Conservation (phyloP, 2,113 vertebrate genomes). For the Neolamprologus devosi region DNA sequence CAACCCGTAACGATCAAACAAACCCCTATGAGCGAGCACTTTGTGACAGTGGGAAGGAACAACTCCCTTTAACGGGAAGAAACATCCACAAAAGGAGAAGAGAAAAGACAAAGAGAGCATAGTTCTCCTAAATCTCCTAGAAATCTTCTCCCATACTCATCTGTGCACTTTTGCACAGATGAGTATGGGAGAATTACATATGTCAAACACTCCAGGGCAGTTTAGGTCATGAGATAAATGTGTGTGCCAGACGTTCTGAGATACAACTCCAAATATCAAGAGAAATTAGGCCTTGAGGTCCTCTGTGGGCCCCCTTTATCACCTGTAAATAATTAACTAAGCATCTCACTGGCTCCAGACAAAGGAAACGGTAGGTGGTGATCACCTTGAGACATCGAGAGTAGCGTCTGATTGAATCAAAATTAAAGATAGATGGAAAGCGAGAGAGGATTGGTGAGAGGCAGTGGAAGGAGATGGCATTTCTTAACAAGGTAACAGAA, state of each 20-base stretch:
- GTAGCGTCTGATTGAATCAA: constrained; percentile 26
- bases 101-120: background rate
- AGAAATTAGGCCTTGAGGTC: background rate
- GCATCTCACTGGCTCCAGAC: constrained; percentile 18
- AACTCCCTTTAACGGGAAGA: background rate
- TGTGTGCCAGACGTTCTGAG: background rate
- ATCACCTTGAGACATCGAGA: constrained; percentile 48
- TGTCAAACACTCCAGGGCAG: background rate
- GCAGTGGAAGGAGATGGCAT: constrained; percentile 7
- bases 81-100: background rate
- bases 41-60: background rate
- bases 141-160: background rate
- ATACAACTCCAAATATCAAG: background rate
- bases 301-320: background rate
- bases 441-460: background rate
- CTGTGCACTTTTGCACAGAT: background rate
- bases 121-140: background rate
- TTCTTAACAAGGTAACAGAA: constrained; percentile 38
- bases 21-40: background rate
- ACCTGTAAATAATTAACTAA: constrained; percentile 23
- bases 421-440: constrained; percentile 28
- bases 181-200: background rate
- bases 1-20: background rate
- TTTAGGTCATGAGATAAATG: background rate
- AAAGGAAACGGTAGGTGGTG: background rate